Evolutionary conservation across 2,797 vertebrate species (phyloP).

Genomic region (Hozukius guyotensis): DNA sequence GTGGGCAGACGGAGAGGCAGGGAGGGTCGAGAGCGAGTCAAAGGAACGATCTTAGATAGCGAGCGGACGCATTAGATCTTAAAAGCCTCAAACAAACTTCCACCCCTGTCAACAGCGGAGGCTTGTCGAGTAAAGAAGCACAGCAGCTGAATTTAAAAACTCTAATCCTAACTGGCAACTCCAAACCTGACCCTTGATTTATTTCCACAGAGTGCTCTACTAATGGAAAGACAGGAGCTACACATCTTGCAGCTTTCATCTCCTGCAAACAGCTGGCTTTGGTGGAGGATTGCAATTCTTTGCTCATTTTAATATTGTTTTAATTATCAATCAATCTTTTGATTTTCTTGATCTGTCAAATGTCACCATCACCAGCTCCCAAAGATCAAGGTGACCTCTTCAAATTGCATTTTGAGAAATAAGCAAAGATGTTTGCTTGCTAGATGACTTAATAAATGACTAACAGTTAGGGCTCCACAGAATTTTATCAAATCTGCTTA

Average conservation of each 20-base stretch:
- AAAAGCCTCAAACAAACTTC: constrained; percentile 47
- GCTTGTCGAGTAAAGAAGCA: constrained; percentile 32
- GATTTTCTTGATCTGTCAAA: not conserved
- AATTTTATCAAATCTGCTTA: not conserved
- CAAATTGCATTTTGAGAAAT: not conserved
- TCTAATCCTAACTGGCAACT: constrained; percentile 53
- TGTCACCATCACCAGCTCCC: not conserved
- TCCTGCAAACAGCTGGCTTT: not conserved
- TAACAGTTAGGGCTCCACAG: not conserved
- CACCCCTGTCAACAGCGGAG: constrained; percentile 39
- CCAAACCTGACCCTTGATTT: constrained; percentile 37
- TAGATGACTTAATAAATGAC: not conserved
- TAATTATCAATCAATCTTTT: not conserved
- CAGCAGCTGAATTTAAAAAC: constrained; percentile 35
- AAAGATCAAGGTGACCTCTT: not conserved
- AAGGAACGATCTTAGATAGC: constrained; percentile 51
- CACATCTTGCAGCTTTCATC: constrained; percentile 2
- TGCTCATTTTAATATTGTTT: not conserved
- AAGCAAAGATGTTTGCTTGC: not conserved
- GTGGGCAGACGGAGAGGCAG: constrained; percentile 14
- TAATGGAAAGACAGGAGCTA: constrained; percentile 4
- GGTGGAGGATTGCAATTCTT: not conserved
- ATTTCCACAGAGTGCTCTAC: constrained; percentile 14
- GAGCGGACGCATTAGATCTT: constrained; percentile 44
- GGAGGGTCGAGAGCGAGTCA: constrained; percentile 17